Percentiles rank a stretch among this genome's conserved stretches.
phyloP scores from a whole-genome alignment of 2,888 invertebrate genomes.

The Hesperia comma region DNA sequence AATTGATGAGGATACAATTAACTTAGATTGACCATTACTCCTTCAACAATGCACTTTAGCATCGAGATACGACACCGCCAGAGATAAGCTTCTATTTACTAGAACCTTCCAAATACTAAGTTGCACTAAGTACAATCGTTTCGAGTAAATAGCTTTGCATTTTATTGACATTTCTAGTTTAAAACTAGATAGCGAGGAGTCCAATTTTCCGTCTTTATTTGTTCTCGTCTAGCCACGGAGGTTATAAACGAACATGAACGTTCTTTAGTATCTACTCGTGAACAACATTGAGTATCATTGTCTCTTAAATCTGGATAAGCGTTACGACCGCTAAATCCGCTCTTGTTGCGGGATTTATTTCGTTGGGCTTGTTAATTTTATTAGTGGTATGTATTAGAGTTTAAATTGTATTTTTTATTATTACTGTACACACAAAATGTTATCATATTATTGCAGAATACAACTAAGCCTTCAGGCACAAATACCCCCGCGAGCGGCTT shows the following conservation, averaged over 20 bases:
- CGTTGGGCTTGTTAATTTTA: not conserved
- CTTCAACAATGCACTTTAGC: too few relatives aligned
- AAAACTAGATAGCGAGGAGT: constrained; percentile 3
- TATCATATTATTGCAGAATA: too few relatives aligned
- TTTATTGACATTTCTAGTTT: not conserved
- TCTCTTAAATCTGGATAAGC: constrained; percentile 3
- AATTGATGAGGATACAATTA: too few relatives aligned
- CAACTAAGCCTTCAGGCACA: too few relatives aligned
- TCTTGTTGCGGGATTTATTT: not conserved
- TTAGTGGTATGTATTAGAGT: not conserved
- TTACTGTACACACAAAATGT: too few relatives aligned
- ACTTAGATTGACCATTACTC: too few relatives aligned
- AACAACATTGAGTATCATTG: not conserved
- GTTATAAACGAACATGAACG: not conserved
- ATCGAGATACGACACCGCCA: too few relatives aligned
- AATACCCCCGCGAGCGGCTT: too few relatives aligned
- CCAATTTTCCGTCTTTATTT: constrained; percentile 1
- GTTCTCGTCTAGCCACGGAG: not conserved
- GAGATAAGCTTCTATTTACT: not conserved
- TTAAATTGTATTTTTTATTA: too few relatives aligned
- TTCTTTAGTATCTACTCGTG: not conserved
- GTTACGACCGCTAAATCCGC: not conserved
- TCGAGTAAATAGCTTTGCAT: constrained; percentile 1
- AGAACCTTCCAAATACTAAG: not conserved
- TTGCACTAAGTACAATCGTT: not conserved